Evolutionary conservation across 2,113 vertebrate genomes (phyloP), one percentile per base, ranked within the genome.

Genomic region (Macquaria australasica): DNA sequence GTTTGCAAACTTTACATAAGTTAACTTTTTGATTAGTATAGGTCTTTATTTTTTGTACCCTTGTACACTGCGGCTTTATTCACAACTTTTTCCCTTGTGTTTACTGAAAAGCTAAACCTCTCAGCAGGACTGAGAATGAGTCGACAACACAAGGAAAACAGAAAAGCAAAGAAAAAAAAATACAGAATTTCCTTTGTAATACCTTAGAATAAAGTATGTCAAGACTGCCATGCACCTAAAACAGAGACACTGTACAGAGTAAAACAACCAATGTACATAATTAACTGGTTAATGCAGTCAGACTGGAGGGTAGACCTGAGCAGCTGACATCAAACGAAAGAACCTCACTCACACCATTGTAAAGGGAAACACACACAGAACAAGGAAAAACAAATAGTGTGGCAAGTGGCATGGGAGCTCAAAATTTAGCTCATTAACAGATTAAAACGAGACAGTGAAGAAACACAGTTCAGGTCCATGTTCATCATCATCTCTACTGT

Each of bases 1-100:
- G 94, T 96, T 95, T 97, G 95, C 91, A 96, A 96, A 97, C 94
- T 96, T 95, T 93, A 97, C 95, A 96, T 96, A 94, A 93, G 81
- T 94, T 92, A 93, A 83, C 73, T 66, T 93, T 71, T 79, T 78
- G 88, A 94, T 91, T 88, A 94, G 83, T 91, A 90, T 85, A 85
- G 23, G 83, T 72, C 8, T 79, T 87, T 37, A 7, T 77, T 79
- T 53, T 83, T 77, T 89, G 80, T 87, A 87, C 81, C 87, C 85
- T 81, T 43, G 12, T 77, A 77, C 53, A 25, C 71, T 56, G 79
- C 1, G 8, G 31, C 23, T 78, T 79, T 78, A 89, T 84, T 89
- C 86, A 86, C 73, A 92, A 85, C 64, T 14, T 82, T 55, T 75
- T 56, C 63, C 34, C 64, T 25, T 56, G 62, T 25, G n/a, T 62